Base-by-base conservation (phyloP, 1,140 invertebrate species). In the Pogonus chalceus region DNA sequence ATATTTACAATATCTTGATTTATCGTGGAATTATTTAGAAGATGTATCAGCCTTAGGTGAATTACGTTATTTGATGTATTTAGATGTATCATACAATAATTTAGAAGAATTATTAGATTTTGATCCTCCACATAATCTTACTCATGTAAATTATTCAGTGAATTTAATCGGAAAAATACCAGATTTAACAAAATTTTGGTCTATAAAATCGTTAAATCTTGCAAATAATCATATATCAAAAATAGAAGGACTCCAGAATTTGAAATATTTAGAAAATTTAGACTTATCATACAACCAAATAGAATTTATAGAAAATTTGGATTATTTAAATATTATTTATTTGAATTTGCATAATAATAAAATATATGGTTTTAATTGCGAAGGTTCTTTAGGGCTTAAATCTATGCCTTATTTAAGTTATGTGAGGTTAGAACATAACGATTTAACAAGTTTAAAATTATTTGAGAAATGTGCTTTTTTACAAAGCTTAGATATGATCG, bases 171-270 rank as follows among this genome's bases (percentile, higher is more conserved):
- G 35, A 35, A 14, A 49, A 18, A 64, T 66, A 31, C 39, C 35
- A 1, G 56, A 66, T 56, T 50, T 66, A 18, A 57, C 54, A 14
- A 52, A 53, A 2, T 66, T 66, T 53, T 66, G 65, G 65, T 64
- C 65, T 0, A 54, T 66, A 1, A 55, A 59, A n/a, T 52, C 62
- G 52, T 49, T 66, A 18, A 54, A 64, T 57, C 48, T 66, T 43
- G 57, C 63, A 2, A 37, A 62, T 37, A 66, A 66, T 58, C 23
- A 51, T 18, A 62, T 66, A 12, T 46, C 22, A 16, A 31, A 50
- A 47, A 61, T 66, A 1, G 53, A 57, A 49, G 62, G 62, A 46
- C 26, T 66, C 7, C 26, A 57, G 9, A 49, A 49, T 57, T 23
- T 2, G 43, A 43, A 24, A 56, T 61, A 59, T 51, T 39, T 64